Base-by-base conservation (phyloP, 2,888 invertebrate species). In the Drosophila yooni region DNA sequence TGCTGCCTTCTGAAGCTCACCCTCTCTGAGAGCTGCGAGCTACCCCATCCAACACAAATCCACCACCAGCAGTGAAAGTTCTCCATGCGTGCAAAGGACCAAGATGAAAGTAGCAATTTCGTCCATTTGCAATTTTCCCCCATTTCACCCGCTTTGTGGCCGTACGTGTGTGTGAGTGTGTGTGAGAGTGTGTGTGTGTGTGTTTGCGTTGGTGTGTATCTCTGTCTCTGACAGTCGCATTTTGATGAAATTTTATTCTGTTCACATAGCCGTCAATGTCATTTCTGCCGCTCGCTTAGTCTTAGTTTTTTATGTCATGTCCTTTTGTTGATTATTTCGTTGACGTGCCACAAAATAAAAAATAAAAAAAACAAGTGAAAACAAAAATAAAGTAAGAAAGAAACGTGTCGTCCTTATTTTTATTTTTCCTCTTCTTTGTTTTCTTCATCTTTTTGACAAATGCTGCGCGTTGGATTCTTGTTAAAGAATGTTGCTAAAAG, bases 231-330 rank as follows among this genome's bases (percentile, higher is more conserved):
- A 89, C 85, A 90, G 83, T 81, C 79, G 80, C 82, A 81, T 89
- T 91, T 82, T 81, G 87, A 83, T 79, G 83, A 85, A 83, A 90
- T 88, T 91, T 83, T 83, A 91, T 88, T 91, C 91, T 71, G 78
- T 83, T 81, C 85, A 83, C 91, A 86, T 83, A 88, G 71, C 76
- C 90, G 84, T 91, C 90, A 90, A 91, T 91, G 91, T 91, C 87
- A 91, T 84, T 76, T 90, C 80, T 81, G 85, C 72, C 70, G 85
- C 88, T 79, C 80, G 87, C 83, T 90, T 83, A 79, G 76, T 66
- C 73, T 75, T 57, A 48, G 71, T 76, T 77, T 71, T 78, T 88
- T 82, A 74, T 74, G 64, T 52, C 70, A 71, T 79, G 77, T 76
- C 86, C 78, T 75, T 84, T 81, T 85, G 81, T 82, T 88, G 91